Base-by-base conservation (phyloP, 2,113 vertebrate genomes). In the Pseudorhombus dupliciocellatus region DNA sequence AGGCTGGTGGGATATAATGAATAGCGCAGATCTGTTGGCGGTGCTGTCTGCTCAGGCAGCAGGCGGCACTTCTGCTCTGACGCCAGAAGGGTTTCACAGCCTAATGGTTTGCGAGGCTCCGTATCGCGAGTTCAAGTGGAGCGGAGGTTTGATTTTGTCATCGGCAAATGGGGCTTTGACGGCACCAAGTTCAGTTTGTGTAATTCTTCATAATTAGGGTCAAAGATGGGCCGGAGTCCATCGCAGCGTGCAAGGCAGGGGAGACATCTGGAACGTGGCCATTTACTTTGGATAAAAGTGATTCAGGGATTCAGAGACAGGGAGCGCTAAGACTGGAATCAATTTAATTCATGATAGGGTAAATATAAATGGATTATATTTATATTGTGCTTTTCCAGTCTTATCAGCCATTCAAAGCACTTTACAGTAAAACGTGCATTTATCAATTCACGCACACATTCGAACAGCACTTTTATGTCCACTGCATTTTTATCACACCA, bases 1-100 rank as follows among this genome's bases (percentile, higher is more conserved):
- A 66, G 76, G 61, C 65, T 51, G 60, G 51, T 70, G 77, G 44
- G 79, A 75, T 66, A 57, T 75, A 83, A 89, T 85, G 70, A 81
- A 66, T 63, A 30, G 82, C 61, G 51, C n/a, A 56, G 58, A 66
- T 70, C 54, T 51, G 57, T 77, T 54, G 68, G 56, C 14, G 31
- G 58, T 20, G 55, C 59, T 65, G 69, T 57, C 53, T 42, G 67
- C 68, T 79, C 42, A 56, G 77, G 65, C 12, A 21, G 57, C 9
- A 8, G 40, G 26, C 58, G 60, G 53, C 70, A 31, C 50, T 67
- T 51, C 25, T 78, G 34, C 25, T 61, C 53, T 2, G 28, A 14
- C 76, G 58, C 51, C 70, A 60, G 73, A 61, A 8, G 51, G 51
- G 64, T 80, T 75, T 74, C 57, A 56, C 62, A 75, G 64, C 50